Conservation (phyloP, 2,888 invertebrate genomes). For the Serrognathus titanus region DNA sequence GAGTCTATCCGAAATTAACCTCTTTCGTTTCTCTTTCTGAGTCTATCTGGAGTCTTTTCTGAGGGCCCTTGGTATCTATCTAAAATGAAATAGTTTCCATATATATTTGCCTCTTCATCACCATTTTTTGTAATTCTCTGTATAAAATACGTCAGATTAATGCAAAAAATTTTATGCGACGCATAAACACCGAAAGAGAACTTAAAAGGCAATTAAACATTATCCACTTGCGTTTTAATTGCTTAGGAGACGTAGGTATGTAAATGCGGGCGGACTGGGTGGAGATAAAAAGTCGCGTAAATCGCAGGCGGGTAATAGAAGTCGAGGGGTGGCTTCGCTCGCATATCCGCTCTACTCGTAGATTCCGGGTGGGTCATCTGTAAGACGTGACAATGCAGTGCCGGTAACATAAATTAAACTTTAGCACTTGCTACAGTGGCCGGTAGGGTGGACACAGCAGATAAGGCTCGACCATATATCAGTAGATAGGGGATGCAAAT, state of each 20-base stretch:
- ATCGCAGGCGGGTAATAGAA: conserved; percentile 39
- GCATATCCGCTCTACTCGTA: neutral
- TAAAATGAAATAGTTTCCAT: too few species aligned
- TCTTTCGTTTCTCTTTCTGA: too few species aligned
- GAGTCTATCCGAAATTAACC: too few species aligned
- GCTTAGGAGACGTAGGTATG: conserved; percentile 9
- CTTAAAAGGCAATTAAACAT: too few species aligned
- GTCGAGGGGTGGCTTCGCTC: conserved; percentile 24
- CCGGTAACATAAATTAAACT: conserved; percentile 50
- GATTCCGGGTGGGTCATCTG: conserved; percentile 39
- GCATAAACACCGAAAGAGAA: too few species aligned
- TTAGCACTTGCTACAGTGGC: conserved; percentile 48
- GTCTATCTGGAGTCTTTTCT: too few species aligned
- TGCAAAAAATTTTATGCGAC: too few species aligned
- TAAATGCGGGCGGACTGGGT: conserved; percentile 6
- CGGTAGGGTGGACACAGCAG: conserved; percentile 49
- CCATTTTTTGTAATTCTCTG: too few species aligned
- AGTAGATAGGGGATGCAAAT: conserved; percentile 44
- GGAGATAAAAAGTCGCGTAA: conserved; percentile 8
- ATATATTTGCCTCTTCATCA: too few species aligned
- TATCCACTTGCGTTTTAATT: too few species aligned
- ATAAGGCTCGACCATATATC: conserved; percentile 50
- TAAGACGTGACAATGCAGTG: conserved; percentile 51
- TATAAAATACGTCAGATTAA: too few species aligned
- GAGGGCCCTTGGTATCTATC: too few species aligned